phyloP scores from a whole-genome alignment of 1,140 invertebrate species.

The Chymomyza costata region DNA sequence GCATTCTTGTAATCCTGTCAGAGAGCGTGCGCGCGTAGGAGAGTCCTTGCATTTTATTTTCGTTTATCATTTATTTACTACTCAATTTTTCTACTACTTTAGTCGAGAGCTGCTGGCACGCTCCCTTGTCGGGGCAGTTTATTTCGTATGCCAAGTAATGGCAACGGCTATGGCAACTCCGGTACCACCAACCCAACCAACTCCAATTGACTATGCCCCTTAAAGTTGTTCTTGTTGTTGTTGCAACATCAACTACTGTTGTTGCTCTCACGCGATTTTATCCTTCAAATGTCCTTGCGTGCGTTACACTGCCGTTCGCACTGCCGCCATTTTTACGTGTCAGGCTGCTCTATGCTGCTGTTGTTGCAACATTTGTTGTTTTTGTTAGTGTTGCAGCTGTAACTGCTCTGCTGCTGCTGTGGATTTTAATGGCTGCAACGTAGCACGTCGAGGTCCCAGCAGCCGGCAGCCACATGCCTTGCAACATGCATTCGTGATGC shows the following conservation, averaged over 20 bases:
- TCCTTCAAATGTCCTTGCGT: slow-evolving; percentile 74
- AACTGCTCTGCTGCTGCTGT: slow-evolving; percentile 32
- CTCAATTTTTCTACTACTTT: slow-evolving; percentile 73
- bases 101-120: slow-evolving; percentile 33
- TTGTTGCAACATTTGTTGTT: background rate
- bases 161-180: slow-evolving; percentile 51
- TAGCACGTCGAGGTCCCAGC: slow-evolving; percentile 62
- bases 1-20: slow-evolving; percentile 69
- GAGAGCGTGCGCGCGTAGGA: slow-evolving; percentile 25
- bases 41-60: slow-evolving; percentile 72
- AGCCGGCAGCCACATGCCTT: slow-evolving; percentile 30
- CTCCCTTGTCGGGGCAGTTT: slow-evolving; percentile 48
- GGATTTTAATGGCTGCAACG: slow-evolving; percentile 69
- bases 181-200: background rate
- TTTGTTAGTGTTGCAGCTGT: no score
- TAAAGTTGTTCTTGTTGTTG: slow-evolving; percentile 10
- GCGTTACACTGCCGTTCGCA: slow-evolving; percentile 57
- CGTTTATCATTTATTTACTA: slow-evolving; percentile 74
- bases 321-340: slow-evolving; percentile 38
- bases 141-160: slow-evolving; percentile 70
- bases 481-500: slow-evolving; percentile 64
- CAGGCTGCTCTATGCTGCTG: slow-evolving; percentile 20
- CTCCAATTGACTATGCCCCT: slow-evolving; percentile 16
- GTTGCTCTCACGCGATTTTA: slow-evolving; percentile 63
- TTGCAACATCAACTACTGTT: background rate